Percentiles rank a stretch among this genome's conserved stretches.
Conservation (phyloP, 2,888 invertebrate genomes). For the Caenorhabditis sp. region DNA sequence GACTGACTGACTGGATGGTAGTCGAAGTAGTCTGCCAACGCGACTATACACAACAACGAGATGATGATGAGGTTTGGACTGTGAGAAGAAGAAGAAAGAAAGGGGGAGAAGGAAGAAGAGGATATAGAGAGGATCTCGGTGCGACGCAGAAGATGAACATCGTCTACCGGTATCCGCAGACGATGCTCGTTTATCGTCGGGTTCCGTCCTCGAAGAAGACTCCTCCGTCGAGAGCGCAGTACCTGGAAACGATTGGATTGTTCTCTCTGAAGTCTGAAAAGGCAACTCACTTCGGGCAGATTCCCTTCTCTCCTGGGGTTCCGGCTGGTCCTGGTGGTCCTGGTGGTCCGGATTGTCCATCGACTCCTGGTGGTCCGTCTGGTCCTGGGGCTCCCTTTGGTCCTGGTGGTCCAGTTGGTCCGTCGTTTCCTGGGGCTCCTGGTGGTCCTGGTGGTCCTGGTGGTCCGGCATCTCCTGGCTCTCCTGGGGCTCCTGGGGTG, state of each 20-base stretch:
- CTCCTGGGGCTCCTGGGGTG: conserved; percentile 76
- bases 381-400: conserved; percentile 77
- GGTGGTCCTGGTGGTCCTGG: conserved; percentile 76
- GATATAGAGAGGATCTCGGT: conserved; percentile 49
- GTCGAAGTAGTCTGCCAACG: conserved; percentile 33
- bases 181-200: conserved; percentile 69
- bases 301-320: conserved; percentile 75
- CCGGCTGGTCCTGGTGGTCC: conserved; percentile 77
- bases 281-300: conserved; percentile 74
- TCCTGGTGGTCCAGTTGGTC: conserved; percentile 79
- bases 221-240: conserved; percentile 79
- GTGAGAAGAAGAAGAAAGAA: conserved; percentile 49
- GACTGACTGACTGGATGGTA: conserved; percentile 43
- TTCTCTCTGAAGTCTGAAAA: not conserved
- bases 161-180: conserved; percentile 57
- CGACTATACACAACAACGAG: conserved; percentile 59
- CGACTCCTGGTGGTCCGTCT: conserved; percentile 75
- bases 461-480: conserved; percentile 74
- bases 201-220: conserved; percentile 80
- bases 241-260: conserved; percentile 48
- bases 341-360: conserved; percentile 75
- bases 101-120: conserved; percentile 23
- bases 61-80: conserved; percentile 62
- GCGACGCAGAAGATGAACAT: conserved; percentile 60
- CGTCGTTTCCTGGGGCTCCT: conserved; percentile 77